phyloP scores from a whole-genome alignment of 2,113 vertebrate species.

The Propithecus coquereli region DNA sequence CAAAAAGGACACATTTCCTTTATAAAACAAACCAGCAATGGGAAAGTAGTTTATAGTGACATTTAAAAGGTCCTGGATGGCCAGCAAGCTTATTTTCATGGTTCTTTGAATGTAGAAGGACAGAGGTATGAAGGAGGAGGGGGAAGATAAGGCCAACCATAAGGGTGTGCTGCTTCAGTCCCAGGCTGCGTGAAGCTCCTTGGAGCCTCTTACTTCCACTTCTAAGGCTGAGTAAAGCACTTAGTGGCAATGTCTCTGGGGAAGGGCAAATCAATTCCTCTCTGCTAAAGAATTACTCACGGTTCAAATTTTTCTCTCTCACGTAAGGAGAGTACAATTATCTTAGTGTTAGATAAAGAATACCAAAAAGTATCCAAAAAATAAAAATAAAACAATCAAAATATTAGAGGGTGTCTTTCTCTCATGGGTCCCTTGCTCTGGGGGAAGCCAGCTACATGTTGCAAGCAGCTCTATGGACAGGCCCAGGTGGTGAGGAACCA shows the following conservation, averaged over 20 bases:
- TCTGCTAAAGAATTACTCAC: not conserved
- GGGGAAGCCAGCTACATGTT: not conserved
- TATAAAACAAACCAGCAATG: slow-evolving; percentile 9
- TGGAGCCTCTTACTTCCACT: not conserved
- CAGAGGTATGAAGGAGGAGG: not conserved
- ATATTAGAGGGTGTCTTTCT: not conserved
- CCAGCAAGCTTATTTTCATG: slow-evolving; percentile 13
- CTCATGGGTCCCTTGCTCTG: not conserved
- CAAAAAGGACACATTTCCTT: not conserved
- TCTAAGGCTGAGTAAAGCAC: not conserved
- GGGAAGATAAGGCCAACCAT: not conserved
- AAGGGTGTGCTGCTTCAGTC: not conserved
- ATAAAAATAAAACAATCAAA: not conserved
- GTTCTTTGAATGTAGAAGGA: not conserved
- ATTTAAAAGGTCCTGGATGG: not conserved
- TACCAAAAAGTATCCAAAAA: not conserved
- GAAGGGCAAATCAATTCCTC: not conserved
- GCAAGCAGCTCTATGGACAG: not conserved
- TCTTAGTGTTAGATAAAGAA: not conserved
- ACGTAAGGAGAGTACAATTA: not conserved
- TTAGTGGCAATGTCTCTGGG: not conserved
- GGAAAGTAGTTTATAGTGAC: not conserved
- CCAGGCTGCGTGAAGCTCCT: not conserved
- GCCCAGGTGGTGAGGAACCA: not conserved
- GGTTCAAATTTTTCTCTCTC: not conserved